phyloP scores from a whole-genome alignment of 2,888 invertebrate genomes.

The Tanypteryx hageni region DNA sequence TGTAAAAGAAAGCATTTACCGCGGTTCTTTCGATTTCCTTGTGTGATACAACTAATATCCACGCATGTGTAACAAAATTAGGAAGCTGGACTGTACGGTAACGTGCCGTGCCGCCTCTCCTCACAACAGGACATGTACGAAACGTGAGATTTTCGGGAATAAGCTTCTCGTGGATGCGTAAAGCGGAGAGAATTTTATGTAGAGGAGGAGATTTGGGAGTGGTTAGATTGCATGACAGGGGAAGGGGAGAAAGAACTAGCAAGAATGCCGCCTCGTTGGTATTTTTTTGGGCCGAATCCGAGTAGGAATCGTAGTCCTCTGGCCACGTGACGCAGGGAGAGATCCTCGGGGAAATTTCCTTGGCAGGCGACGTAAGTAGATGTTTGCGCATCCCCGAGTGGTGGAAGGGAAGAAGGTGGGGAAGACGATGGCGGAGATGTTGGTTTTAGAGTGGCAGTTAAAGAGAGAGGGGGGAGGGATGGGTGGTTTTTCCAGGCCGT shows the following conservation, averaged over 20 bases:
- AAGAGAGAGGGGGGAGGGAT: background rate
- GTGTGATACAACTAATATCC: no score
- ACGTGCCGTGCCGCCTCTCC: no score
- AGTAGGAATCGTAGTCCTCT: background rate
- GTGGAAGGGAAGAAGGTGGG: background rate
- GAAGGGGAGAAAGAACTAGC: no score
- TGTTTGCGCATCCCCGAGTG: background rate
- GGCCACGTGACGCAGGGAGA: background rate
- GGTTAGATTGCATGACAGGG: background rate
- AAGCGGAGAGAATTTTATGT: background rate
- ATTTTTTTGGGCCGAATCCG: no score
- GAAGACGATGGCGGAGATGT: background rate
- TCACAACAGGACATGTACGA: no score
- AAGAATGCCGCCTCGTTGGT: no score
- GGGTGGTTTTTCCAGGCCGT: background rate
- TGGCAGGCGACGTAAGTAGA: constrained; percentile 1
- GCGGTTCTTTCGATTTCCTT: no score
- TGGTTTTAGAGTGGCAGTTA: background rate
- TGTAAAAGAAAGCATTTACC: no score
- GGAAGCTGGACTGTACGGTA: no score
- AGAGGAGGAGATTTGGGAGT: background rate
- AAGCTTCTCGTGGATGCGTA: background rate
- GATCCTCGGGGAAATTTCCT: constrained; percentile 9
- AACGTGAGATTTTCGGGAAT: no score
- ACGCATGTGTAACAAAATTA: no score